Evolutionary conservation across 2,113 vertebrate species (phyloP), one percentile per base, ranked within the genome.

Genomic region (Sebastes fasciatus): DNA sequence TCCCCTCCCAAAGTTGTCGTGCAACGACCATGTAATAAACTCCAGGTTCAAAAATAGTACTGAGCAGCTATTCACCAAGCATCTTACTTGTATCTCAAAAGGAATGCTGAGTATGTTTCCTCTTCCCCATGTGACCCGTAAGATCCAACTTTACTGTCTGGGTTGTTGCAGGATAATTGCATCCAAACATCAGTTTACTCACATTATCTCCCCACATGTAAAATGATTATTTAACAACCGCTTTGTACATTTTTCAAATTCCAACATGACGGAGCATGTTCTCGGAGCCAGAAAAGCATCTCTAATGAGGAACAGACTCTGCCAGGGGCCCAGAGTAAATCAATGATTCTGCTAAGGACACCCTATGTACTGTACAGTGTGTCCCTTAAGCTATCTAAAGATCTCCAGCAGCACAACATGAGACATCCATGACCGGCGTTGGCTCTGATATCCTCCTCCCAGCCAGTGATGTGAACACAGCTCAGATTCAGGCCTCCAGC

Each of bases 251-350:
- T 79, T 68, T 73, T 64, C 21, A 79, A 65, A 92, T 93, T 89
- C 86, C 90, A 61, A 61, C 70, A 84, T 49, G 43, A 61, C 71
- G 81, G 84, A 65, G 54, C 75, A 77, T 80, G 80, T 78, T 91
- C 58, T 60, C 16, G 40, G 19, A 74, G 74, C 40, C 55, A 77
- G 66, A 64, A 80, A 79, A 60, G 62, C 68, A 43, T 76, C 78
- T 87, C 46, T 84, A 91, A 94, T 82, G 66, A 86, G 54, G 70
- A 88, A 79, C 91, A 92, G 79, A 74, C 80, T 60, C 2, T 79
- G 74, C 62, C 74, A 78, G 62, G 66, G 76, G 77, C 55, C 5
- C 16, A 74, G 55, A 77, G 77, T 83, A 80, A 88, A 88, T 84
- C 68, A 83, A 45, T 69, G 66, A 70, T 71, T 34, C 43, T 73